Evolutionary conservation across 1,140 invertebrate genomes (phyloP), one percentile per base, ranked within the genome.

Genomic region (Papilio dardanus): DNA sequence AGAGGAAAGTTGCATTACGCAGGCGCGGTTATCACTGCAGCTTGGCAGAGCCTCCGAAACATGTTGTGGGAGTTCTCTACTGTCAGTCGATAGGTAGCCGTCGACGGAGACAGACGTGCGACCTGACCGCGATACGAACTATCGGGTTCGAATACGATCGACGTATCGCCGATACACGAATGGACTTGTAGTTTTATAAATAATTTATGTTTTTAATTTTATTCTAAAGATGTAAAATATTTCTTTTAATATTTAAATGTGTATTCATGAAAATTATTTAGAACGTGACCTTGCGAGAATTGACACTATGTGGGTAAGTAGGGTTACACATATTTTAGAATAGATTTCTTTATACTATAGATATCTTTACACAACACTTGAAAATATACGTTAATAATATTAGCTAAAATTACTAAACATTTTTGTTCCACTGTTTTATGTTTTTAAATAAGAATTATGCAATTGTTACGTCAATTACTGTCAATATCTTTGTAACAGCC

Each of bases 41-140:
- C 82, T 88, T 83, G 82, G 83, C 71, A 79, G 73, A 77, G 68
- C 40, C 75, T 80, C 79, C 74, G 77, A 76, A 79, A 77, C 77
- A 77, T 86, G 83, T 79, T 82, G 82, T 81, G 81, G 75, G 71
- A 73, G 42, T 75, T 68, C 77, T 76, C 75, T 79, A 65, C 76
- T 88, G 84, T 88, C 87, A 91, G 89, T 91, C 89, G 87, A 91
- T 91, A 91, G 84, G 77, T 79, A 66, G 54, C 77, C 78, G 71
- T 76, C 73, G 66, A 16, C 33, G 66, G 76, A 81, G 81, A 33
- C 71, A 79, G 83, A 77, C 81, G 86, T 69, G 76, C 58, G n/a
- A 62, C 54, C 24, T 21, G 3, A 50, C 21, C 37, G 42, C 46
- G 33, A 74, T 1, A 73, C 31, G 71, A 67, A 46, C 76, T 74